Evolutionary conservation across 2,113 vertebrate genomes (phyloP), one percentile per base, ranked within the genome.

Genomic region (Bettongia penicillata): DNA sequence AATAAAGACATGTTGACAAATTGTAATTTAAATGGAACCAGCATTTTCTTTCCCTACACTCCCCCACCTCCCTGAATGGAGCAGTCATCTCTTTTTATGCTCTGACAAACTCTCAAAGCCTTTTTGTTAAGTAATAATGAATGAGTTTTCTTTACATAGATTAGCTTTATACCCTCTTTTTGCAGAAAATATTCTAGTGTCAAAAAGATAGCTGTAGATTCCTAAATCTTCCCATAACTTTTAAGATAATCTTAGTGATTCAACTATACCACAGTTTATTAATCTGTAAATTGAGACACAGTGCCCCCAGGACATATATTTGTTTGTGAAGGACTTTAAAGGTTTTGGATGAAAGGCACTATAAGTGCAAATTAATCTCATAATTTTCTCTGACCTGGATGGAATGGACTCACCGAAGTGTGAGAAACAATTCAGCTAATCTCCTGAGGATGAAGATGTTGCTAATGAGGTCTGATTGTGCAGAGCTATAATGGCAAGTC

Each of bases 381-480:
- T 91, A 90, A 95, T 94, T 96, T 94, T 93, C 90, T 90, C 91
- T 90, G 53, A 95, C 37, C 92, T 96, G 92, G 53, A 93, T 68
- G 68, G 48, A 96, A 91, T 7, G 50, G 57, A 89, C 26, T 92
- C 93, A 94, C 28, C 0, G 25, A 96, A 90, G 94, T 52, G 16
- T 47, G 92, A 94, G 94, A 96, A 93, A 53, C 19, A 95, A 95
- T 91, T 94, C 94, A 96, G 93, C 90, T 96, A 31, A 90, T 50
- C 92, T 90, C 51, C 61, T 48, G 89, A 91, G 31, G 91, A 94
- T 53, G 89, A 96, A 94, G 47, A 96, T 55, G 53, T 53, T 43
- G 92, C 90, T 95, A 95, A 93, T 91, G 96, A 95, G 37, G 51
- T 89, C 91, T 94, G 96, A 95, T 91, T 93, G 50, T 92, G 61